These are phyloP conservation scores for Eudorcas thomsonii DNA, from an alignment of 2,113 vertebrate species.

Conservation along the genomic window DNA sequence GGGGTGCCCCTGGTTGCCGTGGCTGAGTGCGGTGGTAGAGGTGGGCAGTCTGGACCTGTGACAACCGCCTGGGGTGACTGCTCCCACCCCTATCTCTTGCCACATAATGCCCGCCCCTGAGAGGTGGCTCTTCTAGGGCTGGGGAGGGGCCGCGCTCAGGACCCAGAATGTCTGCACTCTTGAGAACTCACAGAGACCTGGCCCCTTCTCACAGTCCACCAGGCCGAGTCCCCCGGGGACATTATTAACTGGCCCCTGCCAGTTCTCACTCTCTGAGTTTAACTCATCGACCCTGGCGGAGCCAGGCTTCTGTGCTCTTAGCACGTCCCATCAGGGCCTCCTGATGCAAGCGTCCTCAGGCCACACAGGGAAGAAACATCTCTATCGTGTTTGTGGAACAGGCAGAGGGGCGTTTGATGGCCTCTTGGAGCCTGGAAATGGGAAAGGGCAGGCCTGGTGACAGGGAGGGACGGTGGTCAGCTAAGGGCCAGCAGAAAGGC, in stretches of 20 bases:
- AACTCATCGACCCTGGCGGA: not conserved
- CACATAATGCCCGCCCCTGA: no score
- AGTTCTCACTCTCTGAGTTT: not conserved
- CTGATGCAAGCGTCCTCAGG: not conserved
- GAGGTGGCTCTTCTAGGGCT: no score
- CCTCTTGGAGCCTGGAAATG: not conserved
- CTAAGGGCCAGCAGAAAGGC: not conserved
- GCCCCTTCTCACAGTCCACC: no score
- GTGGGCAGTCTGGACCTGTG: not conserved
- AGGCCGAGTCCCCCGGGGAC: not conserved
- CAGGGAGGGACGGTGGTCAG: not conserved
- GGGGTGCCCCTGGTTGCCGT: fast-evolving
- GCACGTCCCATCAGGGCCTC: no score
- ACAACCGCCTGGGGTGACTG: not conserved
- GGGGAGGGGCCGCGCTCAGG: not conserved
- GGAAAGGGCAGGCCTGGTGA: not conserved
- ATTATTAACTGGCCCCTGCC: fast-evolving
- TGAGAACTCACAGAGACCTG: not conserved
- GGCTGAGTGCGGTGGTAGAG: fast-evolving
- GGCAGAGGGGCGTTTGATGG: not conserved
- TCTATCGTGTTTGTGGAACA: not conserved
- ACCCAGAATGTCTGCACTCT: not conserved
- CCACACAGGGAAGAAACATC: fast-evolving
- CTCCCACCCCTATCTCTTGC: not conserved
- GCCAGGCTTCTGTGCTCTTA: not conserved